These are phyloP conservation scores for Emmelina monodactyla DNA, from an alignment of 2,888 invertebrate genomes.

Conservation along the genomic window DNA sequence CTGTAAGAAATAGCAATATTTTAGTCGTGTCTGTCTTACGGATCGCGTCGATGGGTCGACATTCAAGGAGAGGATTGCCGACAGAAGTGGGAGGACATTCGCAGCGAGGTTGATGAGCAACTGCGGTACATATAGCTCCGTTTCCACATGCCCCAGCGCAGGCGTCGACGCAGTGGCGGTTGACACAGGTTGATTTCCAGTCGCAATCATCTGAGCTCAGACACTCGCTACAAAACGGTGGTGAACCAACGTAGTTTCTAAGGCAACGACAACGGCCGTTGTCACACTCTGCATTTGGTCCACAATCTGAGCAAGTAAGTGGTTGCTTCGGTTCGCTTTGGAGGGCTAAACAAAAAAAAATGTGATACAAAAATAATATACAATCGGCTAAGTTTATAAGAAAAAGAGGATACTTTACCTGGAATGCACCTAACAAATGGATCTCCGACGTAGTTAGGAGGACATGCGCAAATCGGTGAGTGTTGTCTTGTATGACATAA, in stretches of 20 bases:
- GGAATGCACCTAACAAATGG: slow-evolving; percentile 73
- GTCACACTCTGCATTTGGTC: slow-evolving; percentile 77
- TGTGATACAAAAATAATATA: not conserved
- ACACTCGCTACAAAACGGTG: slow-evolving; percentile 79
- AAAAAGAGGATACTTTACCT: slow-evolving; percentile 46
- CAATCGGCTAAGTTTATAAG: not conserved
- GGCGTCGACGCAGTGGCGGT: slow-evolving; percentile 76
- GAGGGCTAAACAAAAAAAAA: slow-evolving; percentile 25
- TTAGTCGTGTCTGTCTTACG: slow-evolving; percentile 53
- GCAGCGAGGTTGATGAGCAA: slow-evolving; percentile 76
- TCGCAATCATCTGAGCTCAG: slow-evolving; percentile 74
- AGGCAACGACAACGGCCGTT: slow-evolving; percentile 74
- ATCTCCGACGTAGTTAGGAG: slow-evolving; percentile 73
- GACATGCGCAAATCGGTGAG: slow-evolving; percentile 79
- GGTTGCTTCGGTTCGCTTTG: slow-evolving; percentile 42
- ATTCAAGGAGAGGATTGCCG: slow-evolving; percentile 78
- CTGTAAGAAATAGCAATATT: slow-evolving; percentile 31
- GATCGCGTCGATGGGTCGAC: slow-evolving; percentile 63
- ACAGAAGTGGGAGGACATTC: slow-evolving; percentile 71
- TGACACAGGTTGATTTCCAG: slow-evolving; percentile 72
- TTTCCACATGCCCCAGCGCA: slow-evolving; percentile 79
- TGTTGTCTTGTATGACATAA: slow-evolving; percentile 77
- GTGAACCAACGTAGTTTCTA: slow-evolving; percentile 72
- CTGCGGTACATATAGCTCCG: slow-evolving; percentile 73
- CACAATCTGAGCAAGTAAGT: slow-evolving; percentile 74